phyloP scores from a whole-genome alignment of 2,113 vertebrate species.

The Ptilonorhynchus violaceus region DNA sequence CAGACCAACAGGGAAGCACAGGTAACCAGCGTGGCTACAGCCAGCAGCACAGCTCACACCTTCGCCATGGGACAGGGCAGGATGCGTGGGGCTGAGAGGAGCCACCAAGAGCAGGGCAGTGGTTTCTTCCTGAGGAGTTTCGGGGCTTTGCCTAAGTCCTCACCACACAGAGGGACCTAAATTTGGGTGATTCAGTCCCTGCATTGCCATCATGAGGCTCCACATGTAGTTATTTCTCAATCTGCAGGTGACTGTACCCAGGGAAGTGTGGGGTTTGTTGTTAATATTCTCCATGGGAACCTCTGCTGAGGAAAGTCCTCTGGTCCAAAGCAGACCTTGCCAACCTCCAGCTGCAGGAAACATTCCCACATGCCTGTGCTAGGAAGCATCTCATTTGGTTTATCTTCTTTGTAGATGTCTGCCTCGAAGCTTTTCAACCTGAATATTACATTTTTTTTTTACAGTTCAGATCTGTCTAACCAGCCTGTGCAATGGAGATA shows the following conservation, averaged over 20 bases:
- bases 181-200: background rate
- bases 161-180: background rate
- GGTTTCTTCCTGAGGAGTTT: background rate
- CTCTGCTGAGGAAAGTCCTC: background rate
- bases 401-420: background rate
- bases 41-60: background rate
- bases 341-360: background rate
- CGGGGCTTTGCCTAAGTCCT: background rate
- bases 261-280: background rate
- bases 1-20: background rate
- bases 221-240: rapidly evolving
- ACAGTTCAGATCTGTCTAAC: background rate
- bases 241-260: background rate
- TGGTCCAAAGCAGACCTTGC: background rate
- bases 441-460: too few species aligned
- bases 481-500: background rate
- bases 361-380: background rate
- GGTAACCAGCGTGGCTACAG: background rate
- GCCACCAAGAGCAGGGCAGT: background rate
- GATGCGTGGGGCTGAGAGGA: background rate
- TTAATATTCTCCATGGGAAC: background rate
- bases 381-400: background rate
- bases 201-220: background rate
- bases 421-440: background rate
- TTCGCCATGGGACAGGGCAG: background rate